A percentile compares a stretch with the other conserved stretches of the same genome.
Evolutionary conservation across 1,140 invertebrate genomes (phyloP).

Genomic region (Pseudoatta argentina): DNA sequence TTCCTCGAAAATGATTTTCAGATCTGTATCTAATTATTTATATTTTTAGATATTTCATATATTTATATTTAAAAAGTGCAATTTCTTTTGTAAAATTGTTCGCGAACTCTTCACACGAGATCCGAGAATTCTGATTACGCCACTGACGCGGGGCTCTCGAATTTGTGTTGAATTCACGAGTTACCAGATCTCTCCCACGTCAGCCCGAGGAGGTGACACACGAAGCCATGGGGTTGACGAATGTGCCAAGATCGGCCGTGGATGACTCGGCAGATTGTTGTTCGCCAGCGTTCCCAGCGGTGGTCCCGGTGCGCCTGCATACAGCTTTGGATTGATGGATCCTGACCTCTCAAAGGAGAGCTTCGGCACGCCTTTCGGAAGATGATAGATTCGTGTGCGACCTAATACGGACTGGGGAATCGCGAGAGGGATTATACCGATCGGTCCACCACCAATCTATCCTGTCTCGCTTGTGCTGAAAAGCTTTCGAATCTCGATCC

Average conservation of each 20-base stretch:
- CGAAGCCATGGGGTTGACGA: conserved; percentile 72
- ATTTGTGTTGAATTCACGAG: conserved; percentile 10
- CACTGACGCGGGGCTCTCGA: background rate
- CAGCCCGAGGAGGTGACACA: conserved; percentile 49
- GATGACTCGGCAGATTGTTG: conserved; percentile 76
- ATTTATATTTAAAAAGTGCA: no score
- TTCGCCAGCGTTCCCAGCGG: conserved; percentile 73
- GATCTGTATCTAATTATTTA: no score
- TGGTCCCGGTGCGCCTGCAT: conserved; percentile 69
- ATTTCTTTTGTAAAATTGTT: background rate
- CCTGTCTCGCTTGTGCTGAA: background rate
- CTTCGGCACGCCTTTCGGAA: conserved; percentile 72
- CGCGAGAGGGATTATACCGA: conserved; percentile 24
- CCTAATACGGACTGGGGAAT: conserved; percentile 66
- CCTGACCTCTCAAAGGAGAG: conserved; percentile 70
- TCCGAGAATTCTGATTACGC: background rate
- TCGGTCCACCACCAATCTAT: background rate
- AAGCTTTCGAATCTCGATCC: background rate
- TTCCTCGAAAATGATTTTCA: no score
- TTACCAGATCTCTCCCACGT: conserved; percentile 31
- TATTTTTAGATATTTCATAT: no score
- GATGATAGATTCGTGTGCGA: conserved; percentile 67
- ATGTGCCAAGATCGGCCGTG: conserved; percentile 71
- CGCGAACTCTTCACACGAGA: background rate
- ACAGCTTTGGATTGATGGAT: conserved; percentile 69